Base-by-base conservation (phyloP, 2,888 invertebrate genomes). In the Cordylochernes scorpioides region DNA sequence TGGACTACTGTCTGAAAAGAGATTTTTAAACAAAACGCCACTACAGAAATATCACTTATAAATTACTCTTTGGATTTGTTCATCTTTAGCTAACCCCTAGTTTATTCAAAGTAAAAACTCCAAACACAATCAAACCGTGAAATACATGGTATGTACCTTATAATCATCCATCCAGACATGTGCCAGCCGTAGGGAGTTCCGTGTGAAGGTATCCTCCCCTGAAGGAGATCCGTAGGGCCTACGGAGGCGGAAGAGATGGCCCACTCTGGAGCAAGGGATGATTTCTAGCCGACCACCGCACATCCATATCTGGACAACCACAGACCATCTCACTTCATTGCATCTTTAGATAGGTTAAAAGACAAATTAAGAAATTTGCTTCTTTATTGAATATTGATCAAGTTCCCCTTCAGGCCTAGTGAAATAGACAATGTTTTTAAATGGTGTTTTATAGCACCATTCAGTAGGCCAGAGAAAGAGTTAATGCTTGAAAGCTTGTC, bases 131-230 rank as follows among this genome's bases (percentile, higher is more conserved):
- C n/a, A n/a, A n/a, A n/a, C n/a, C n/a, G n/a, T n/a, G n/a, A 30
- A 15, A 25, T 27, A 17, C 13, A 9, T 28, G 22, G 17, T 10
- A 35, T 42, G 37, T 42, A 71, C 72, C 49, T 71, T 71, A 49
- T 73, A 94, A 25, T 82, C 71, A 49, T 94, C 94, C 72, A 97
- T 69, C 94, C 94, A 97, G 1, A 94, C 91, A 44, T 73, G 62
- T 0, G 88, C 94, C 41, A 88, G 68, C 4, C 94, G 61, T 44
- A 91, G 60, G 0, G 88, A 86, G 55, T 97, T 97, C 39, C 68
- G 66, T 5, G 77, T 52, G 72, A 84, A 77, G 6, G 75, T 77
- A 45, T 91, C 82, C 40, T 69, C 67, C 7, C 74, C 75, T 41
- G 64, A 63, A 2, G 70, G 67, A 2, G 72, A 61, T 0, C 75